Base-by-base conservation (phyloP, 2,797 vertebrate species). In the Neostethus bicornis region DNA sequence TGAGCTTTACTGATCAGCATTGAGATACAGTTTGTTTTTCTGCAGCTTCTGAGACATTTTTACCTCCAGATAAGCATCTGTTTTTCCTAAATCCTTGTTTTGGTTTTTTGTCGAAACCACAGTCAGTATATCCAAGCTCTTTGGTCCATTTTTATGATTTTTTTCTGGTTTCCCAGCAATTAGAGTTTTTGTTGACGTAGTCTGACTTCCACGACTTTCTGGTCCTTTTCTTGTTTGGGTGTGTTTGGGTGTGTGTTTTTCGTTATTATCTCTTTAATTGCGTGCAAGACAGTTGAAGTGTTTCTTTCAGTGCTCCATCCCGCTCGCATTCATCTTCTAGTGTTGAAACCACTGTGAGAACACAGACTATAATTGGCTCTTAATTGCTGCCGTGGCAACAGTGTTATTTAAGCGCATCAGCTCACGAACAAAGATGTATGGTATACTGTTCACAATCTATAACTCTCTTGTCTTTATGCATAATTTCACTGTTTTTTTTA, bases 351-450 rank as follows among this genome's bases (percentile, higher is more conserved):
- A 62, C 66, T 50, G 51, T 77, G 79, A 80, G 63, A 83, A 80
- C 78, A 75, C 66, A 66, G 71, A 69, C 83, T 85, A 80, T 87
- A 88, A 89, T 83, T 87, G 85, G 80, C 73, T 61, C 76, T 75
- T 90, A 88, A 89, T 89, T 90, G 86, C 89, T 90, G 83, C 86
- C 79, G 75, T 89, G 81, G 87, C 86, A 88, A 89, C 89, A 39
- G 80, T 80, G 76, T 79, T 87, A 83, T 86, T 87, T 83, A 75
- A 80, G 63, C 76, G 75, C 59, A 65, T 39, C 7, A 57, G 44
- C 56, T 49, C 19, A 42, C 59, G 60, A 70, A 79, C 70, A 77
- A 85, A 78, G 60, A 23, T 65, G 46, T 75, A 57, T 60, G 61
- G 48, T 1, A 2, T 16, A n/a, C n/a, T n/a, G 0, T 12, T 0